A percentile compares a stretch with the other conserved stretches of the same genome.
phyloP scores from a whole-genome alignment of 2,113 vertebrate species.

The Periophthalmodon schlosseri region DNA sequence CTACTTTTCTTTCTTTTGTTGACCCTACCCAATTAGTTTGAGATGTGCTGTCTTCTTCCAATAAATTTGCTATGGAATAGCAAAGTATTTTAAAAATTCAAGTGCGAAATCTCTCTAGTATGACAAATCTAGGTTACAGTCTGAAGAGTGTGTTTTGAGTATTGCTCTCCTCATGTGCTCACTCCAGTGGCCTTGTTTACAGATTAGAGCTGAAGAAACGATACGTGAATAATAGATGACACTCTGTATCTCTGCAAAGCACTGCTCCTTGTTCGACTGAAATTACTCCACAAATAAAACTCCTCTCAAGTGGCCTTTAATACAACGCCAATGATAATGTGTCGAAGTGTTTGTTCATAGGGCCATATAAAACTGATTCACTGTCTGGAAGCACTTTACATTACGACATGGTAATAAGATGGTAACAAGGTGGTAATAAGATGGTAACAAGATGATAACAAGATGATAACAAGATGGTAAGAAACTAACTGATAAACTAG shows the following conservation, averaged over 20 bases:
- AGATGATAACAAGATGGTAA: too few species aligned
- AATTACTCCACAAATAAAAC: neutral
- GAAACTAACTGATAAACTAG: too few species aligned
- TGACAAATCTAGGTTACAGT: neutral
- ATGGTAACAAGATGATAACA: too few species aligned
- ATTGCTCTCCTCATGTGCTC: neutral
- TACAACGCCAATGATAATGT: neutral
- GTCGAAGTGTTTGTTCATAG: neutral
- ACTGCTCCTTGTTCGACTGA: neutral
- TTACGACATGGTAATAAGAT: too few species aligned
- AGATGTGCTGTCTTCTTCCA: neutral
- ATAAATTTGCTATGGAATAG: neutral
- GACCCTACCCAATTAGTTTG: neutral
- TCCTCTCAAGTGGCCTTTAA: neutral
- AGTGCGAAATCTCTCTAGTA: neutral
- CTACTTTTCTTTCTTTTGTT: neutral
- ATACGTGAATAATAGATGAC: slow-evolving; percentile 47
- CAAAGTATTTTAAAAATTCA: neutral
- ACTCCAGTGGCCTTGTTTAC: slow-evolving; percentile 36
- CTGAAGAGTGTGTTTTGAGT: neutral
- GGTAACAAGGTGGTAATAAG: too few species aligned
- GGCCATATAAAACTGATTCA: neutral
- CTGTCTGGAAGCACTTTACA: too few species aligned
- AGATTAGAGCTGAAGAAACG: slow-evolving; percentile 30
- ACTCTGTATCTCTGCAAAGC: slow-evolving; percentile 15